Evolutionary conservation across 1,140 invertebrate genomes (phyloP), one percentile per base, ranked within the genome.

Genomic region (Dolichoris vasculosae): DNA sequence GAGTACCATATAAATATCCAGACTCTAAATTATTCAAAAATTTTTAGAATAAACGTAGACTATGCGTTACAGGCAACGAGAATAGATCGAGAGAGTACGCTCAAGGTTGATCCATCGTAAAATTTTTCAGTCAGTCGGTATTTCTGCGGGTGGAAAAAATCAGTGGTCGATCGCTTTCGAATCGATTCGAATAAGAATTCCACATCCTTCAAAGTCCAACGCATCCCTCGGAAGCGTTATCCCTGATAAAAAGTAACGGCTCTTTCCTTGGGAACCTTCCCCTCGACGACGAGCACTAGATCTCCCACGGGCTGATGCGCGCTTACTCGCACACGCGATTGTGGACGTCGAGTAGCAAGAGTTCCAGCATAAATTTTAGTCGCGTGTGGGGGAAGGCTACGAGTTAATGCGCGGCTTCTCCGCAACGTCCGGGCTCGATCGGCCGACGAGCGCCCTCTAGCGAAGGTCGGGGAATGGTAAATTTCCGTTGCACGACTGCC

Each of bases 401-500:
- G 40, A 71, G 64, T 51, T 85, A 80, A 85, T 80, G 75, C 75
- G 83, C 67, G 83, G 83, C 76, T 43, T 78, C 75, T 48, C 75
- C 73, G 73, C 55, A 77, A 77, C 55, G 55, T 78, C 59, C 55
- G 71, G 30, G 82, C 9, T 23, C 30, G 69, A 76, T 51, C 40
- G 32, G n/a, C 51, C 59, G 13, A 0, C 9, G n/a, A 17, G 71
- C 59, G 55, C 75, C 40, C 82, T 76, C 35, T 73, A 51, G 43
- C 75, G 64, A 3, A n/a, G 63, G 76, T n/a, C 40, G 40, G 83
- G 64, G 77, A 78, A 85, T 82, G 63, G 84, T 82, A 85, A 85
- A 82, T 85, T 81, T 85, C 84, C 78, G 78, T 63, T 35, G 77
- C 78, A 55, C 20, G 48, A 13, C 35, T 38, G 26, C 78, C 78